Conservation (phyloP, 2,888 invertebrate species). For the Opisthograptis luteolata region DNA sequence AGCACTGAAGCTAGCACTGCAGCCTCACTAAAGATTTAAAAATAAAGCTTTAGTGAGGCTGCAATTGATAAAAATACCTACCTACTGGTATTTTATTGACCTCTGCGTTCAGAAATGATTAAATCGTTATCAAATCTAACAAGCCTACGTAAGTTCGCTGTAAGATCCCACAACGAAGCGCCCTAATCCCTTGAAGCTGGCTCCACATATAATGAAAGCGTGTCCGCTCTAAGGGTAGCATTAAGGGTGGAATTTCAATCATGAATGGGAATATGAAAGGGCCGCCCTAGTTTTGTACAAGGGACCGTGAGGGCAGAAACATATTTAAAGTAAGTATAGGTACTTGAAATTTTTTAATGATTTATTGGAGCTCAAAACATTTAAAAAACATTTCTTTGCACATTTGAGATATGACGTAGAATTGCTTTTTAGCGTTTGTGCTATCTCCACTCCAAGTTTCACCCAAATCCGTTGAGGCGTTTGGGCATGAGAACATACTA, state of each 20-base stretch:
- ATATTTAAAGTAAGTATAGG: neutral
- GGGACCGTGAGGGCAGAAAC: constrained; percentile 6
- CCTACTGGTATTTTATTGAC: no score
- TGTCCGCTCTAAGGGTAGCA: constrained; percentile 35
- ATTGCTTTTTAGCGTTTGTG: no score
- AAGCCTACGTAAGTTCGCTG: neutral
- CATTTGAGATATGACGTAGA: no score
- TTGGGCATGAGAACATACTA: no score
- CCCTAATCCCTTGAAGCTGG: constrained; percentile 10
- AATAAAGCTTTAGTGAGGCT: no score
- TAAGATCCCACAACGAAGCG: neutral
- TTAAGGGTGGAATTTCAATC: constrained; percentile 45
- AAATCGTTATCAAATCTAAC: neutral
- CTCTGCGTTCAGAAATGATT: constrained; percentile 4
- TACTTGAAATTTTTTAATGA: neutral
- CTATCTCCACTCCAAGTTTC: no score
- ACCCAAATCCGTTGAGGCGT: no score
- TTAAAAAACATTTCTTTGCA: no score
- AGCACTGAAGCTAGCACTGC: no score
- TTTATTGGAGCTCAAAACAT: neutral
- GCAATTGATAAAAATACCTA: no score
- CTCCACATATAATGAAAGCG: constrained; percentile 41
- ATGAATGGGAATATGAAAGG: constrained; percentile 50
- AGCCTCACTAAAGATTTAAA: no score
- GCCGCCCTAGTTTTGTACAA: constrained; percentile 26